These are phyloP conservation scores for Helicoverpa zea DNA, from an alignment of 1,140 invertebrate genomes.

Conservation along the genomic window DNA sequence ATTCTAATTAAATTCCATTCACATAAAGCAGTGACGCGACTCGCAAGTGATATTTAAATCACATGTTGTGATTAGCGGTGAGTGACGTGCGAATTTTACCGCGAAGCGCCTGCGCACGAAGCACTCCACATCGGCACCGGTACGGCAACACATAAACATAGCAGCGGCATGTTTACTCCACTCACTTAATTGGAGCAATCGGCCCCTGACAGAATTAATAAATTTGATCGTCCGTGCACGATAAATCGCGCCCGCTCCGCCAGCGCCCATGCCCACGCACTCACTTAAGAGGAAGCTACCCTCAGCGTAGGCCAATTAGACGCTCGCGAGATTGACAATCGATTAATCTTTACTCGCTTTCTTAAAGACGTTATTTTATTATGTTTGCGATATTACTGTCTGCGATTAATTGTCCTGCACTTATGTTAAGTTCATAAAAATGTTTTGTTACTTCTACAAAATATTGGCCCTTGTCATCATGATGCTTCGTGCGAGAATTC, in stretches of 20 bases:
- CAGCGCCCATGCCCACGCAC: slow-evolving; percentile 56
- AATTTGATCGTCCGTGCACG: slow-evolving; percentile 66
- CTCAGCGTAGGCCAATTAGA: slow-evolving; percentile 39
- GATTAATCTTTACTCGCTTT: slow-evolving; percentile 29
- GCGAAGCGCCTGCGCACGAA: slow-evolving; percentile 45
- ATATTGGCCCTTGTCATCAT: slow-evolving; percentile 59
- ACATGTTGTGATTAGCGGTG: slow-evolving; percentile 56
- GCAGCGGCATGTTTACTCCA: slow-evolving; percentile 72
- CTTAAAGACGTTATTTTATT: slow-evolving; percentile 15
- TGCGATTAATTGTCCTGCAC: slow-evolving; percentile 12
- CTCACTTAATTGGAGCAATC: slow-evolving; percentile 77
- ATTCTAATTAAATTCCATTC: slow-evolving; percentile 35
- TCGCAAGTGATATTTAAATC: slow-evolving; percentile 54
- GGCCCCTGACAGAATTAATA: slow-evolving; percentile 75
- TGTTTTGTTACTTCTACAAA: slow-evolving; percentile 54
- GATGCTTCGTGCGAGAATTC: slow-evolving; percentile 74
- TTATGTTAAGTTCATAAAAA: not conserved
- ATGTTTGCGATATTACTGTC: slow-evolving; percentile 10
- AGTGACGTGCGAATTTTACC: slow-evolving; percentile 62
- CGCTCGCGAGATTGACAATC: slow-evolving; percentile 43
- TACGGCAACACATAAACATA: slow-evolving; percentile 67
- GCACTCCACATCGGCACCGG: slow-evolving; percentile 11
- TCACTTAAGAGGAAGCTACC: slow-evolving; percentile 47
- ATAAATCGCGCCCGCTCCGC: slow-evolving; percentile 67
- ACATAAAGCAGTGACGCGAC: slow-evolving; percentile 38